phyloP scores from a whole-genome alignment of 2,113 vertebrate species.

The Hypomesus transpacificus region DNA sequence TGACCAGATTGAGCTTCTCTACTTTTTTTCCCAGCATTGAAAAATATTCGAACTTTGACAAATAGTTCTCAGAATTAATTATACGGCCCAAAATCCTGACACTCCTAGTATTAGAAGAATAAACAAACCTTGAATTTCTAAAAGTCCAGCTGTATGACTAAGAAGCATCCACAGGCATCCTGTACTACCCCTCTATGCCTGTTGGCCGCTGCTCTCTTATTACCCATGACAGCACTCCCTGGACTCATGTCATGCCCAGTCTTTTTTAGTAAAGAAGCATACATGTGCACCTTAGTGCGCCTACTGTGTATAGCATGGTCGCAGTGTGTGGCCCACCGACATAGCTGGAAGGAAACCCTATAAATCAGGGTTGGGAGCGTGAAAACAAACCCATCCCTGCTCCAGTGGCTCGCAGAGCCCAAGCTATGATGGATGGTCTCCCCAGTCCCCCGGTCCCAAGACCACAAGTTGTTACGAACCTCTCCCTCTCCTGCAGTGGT shows the following conservation, averaged over 20 bases:
- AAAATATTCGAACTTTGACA: too few species aligned
- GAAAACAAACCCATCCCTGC: slow-evolving; percentile 32
- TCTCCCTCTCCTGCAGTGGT: slow-evolving; percentile 14
- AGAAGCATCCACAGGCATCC: not conserved
- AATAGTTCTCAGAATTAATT: too few species aligned
- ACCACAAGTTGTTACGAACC: not conserved
- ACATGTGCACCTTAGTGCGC: not conserved
- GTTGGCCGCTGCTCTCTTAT: slow-evolving; percentile 5
- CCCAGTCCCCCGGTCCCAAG: not conserved
- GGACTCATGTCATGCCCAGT: not conserved
- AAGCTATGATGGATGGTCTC: slow-evolving; percentile 13
- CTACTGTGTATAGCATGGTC: slow-evolving; percentile 3
- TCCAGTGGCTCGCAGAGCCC: not conserved
- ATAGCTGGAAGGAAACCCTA: slow-evolving; percentile 18
- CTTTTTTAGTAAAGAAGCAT: not conserved
- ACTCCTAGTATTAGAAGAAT: not conserved
- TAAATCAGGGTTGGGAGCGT: slow-evolving; percentile 23
- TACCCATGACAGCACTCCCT: slow-evolving; percentile 5
- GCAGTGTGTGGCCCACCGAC: slow-evolving; percentile 31
- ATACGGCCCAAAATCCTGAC: too few species aligned
- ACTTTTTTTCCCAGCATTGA: not conserved
- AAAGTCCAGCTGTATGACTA: not conserved
- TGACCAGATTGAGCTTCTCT: not conserved
- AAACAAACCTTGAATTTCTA: not conserved
- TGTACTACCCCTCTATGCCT: not conserved